These are phyloP conservation scores for Hyphantria cunea DNA, from an alignment of 1,140 invertebrate genomes.

Conservation along the genomic window DNA sequence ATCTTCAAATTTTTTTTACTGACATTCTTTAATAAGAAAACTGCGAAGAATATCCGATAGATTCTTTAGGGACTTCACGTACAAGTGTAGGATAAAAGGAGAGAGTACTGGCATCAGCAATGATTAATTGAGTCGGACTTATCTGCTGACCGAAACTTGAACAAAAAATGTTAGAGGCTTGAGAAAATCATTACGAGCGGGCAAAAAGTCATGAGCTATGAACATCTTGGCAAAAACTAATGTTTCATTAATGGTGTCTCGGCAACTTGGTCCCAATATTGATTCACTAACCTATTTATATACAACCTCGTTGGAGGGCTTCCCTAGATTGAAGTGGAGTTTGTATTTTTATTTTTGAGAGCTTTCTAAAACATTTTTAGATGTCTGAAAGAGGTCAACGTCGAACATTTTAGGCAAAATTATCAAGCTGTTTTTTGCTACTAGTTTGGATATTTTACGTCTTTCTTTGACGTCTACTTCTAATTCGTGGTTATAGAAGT, in stretches of 20 bases:
- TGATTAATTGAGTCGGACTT: constrained; percentile 32
- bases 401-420: background rate
- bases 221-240: constrained; percentile 21
- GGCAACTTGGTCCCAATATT: background rate
- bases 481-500: too few species aligned
- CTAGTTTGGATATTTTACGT: background rate
- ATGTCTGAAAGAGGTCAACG: constrained; percentile 1
- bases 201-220: constrained; percentile 47
- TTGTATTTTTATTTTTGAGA: too few species aligned
- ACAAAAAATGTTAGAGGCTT: constrained; percentile 40
- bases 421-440: background rate
- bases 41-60: constrained; percentile 12
- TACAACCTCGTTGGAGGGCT: background rate
- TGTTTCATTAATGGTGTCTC: constrained; percentile 24
- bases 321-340: too few species aligned
- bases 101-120: constrained; percentile 12
- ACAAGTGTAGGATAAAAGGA: background rate
- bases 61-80: constrained; percentile 2
- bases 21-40: constrained; percentile 23
- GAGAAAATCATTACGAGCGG: constrained; percentile 27
- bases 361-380: background rate
- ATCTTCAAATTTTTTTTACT: constrained; percentile 18
- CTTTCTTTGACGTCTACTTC: background rate
- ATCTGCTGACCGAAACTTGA: constrained; percentile 24
- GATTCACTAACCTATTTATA: constrained; percentile 23